Evolutionary conservation across 2,113 vertebrate species (phyloP), one percentile per base, ranked within the genome.

Genomic region (Montifringilla adamsi): DNA sequence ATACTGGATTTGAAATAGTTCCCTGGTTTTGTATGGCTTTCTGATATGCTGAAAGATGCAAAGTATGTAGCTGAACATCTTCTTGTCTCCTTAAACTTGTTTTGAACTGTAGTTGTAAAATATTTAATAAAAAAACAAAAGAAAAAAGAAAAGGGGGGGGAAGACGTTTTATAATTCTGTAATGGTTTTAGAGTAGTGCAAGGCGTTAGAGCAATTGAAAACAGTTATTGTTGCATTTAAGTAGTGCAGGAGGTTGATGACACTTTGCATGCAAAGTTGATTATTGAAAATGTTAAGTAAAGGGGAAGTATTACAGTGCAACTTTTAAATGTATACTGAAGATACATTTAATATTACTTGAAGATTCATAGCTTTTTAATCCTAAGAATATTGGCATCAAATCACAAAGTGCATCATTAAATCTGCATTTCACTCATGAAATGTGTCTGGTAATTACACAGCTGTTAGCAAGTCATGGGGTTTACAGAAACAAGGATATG

Each of bases 71-170:
- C 19, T 77, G 50, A 87, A 31, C 49, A 74, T 87, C 26, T 33
- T 84, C 56, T 74, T 81, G 44, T 68, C 60, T 74, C 22, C 21
- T 55, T 56, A 79, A 59, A 37, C n/a, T 8, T 35, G 19, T 28
- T 84, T 52, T 72, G 77, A 89, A 63, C 39, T 67, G 10, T 44
- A 41, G 46, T 77, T 84, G 64, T 63, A 47, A 87, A 87, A 35
- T 41, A 31, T 6, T 8, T 3, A 26, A 66, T 60, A n/a, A 49
- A 50, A 41, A 31, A 11, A 19, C 3, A 30, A 55, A 20, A 31
- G 13, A 8, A 33, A 28, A 31, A 31, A 12, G 15, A 8, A 6
- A n/a, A 21, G 3, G 6, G 1, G 3, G 24, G 24, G 6, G 23
- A 26, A 59, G 46, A 24, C 11, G 47, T 73, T 75, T 90, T 55